Evolutionary conservation across 1,140 invertebrate genomes (phyloP).

Genomic region (Copidosoma floridanum): DNA sequence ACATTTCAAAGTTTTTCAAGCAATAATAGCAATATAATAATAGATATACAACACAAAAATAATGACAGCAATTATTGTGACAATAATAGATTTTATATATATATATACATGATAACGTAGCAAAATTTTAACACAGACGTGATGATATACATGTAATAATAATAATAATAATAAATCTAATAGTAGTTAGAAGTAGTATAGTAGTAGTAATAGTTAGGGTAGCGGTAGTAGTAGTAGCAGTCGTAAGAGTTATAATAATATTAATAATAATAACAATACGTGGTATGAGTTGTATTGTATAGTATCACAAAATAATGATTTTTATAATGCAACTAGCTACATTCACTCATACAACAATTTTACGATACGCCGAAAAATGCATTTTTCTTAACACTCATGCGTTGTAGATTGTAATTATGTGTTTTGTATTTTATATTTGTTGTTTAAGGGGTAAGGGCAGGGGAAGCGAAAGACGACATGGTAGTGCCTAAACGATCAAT

Average conservation of each 20-base stretch:
- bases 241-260: constrained; percentile 31
- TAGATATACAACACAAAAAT: too few species aligned
- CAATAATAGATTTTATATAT: constrained; percentile 10
- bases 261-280: constrained; percentile 32
- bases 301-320: constrained; percentile 48
- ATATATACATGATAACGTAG: constrained; percentile 12
- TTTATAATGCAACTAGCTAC: constrained; percentile 34
- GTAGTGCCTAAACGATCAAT: constrained; percentile 23
- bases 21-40: neutral
- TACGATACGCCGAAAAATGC: too few species aligned
- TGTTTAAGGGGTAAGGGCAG: neutral
- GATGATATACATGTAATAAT: constrained; percentile 16
- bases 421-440: constrained; percentile 7
- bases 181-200: too few species aligned
- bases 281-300: constrained; percentile 36
- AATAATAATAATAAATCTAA: constrained; percentile 28
- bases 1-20: constrained; percentile 16
- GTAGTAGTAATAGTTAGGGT: constrained; percentile 26
- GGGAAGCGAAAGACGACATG: constrained; percentile 13
- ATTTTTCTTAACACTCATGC: constrained; percentile 10
- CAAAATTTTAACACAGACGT: constrained; percentile 24
- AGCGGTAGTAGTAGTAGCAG: constrained; percentile 30
- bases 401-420: neutral
- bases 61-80: constrained; percentile 1
- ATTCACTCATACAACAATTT: constrained; percentile 17